phyloP scores from a whole-genome alignment of 2,888 invertebrate species.

The Plusia festucae region DNA sequence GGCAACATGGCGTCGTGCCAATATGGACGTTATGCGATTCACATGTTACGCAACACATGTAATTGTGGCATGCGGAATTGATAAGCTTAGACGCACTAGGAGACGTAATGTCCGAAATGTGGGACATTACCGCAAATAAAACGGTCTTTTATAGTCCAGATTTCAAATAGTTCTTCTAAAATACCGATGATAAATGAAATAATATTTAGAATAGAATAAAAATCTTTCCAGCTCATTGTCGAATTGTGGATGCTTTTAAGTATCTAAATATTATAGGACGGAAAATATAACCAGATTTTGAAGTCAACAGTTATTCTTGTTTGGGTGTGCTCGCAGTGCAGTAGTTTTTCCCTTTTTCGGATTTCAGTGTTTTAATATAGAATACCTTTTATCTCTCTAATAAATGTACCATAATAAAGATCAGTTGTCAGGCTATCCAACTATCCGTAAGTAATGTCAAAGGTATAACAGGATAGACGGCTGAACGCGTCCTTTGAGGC shows the following conservation, averaged over 20 bases:
- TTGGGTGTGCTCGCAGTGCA: too few relatives aligned
- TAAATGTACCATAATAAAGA: slow-evolving; percentile 4
- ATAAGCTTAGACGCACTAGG: slow-evolving; percentile 38
- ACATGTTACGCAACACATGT: slow-evolving; percentile 68
- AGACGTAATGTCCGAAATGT: background rate
- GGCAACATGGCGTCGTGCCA: slow-evolving; percentile 75
- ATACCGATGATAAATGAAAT: background rate
- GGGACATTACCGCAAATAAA: background rate
- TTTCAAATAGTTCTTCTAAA: background rate
- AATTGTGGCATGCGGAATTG: slow-evolving; percentile 59
- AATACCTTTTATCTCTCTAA: background rate
- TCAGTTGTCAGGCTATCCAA: background rate
- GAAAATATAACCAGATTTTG: too few relatives aligned
- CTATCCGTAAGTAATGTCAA: background rate
- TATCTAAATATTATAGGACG: too few relatives aligned
- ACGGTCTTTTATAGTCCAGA: background rate
- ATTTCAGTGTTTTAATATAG: background rate
- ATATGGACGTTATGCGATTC: slow-evolving; percentile 73
- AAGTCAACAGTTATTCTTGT: too few relatives aligned
- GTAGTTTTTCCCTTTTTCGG: too few relatives aligned
- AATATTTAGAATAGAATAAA: too few relatives aligned
- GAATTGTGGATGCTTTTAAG: too few relatives aligned
- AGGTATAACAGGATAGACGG: slow-evolving; percentile 6
- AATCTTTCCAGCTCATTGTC: too few relatives aligned
- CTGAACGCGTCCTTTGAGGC: slow-evolving; percentile 6